Evolutionary conservation across 2,888 invertebrate genomes (phyloP).

Genomic region (Eupithecia abbreviata): DNA sequence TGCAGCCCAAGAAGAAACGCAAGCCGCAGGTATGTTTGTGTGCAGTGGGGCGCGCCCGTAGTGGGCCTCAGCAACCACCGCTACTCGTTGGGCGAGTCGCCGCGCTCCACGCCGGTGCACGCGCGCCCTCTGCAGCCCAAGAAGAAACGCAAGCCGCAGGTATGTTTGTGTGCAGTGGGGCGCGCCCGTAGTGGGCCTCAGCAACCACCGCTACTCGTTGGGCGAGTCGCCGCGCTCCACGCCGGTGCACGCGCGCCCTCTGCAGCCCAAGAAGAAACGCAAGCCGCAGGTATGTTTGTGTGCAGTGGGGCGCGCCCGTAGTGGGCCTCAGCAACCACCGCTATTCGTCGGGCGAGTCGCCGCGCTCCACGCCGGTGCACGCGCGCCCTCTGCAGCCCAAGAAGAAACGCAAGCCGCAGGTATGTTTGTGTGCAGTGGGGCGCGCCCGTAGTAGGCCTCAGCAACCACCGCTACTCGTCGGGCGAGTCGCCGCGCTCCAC

Average conservation of each 20-base stretch:
- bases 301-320: constrained; percentile 38
- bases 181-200: constrained; percentile 38
- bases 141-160: constrained; percentile 77
- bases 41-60: constrained; percentile 38
- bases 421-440: constrained; percentile 21
- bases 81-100: constrained; percentile 60
- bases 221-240: constrained; percentile 76
- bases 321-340: constrained; percentile 33
- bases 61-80: constrained; percentile 33
- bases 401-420: constrained; percentile 77
- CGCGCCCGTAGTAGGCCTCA: constrained; percentile 38
- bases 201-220: constrained; percentile 49
- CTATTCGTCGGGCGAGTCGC: constrained; percentile 60
- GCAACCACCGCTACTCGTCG: constrained; percentile 49
- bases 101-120: constrained; percentile 83
- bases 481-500: constrained; percentile 76
- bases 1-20: constrained; percentile 72
- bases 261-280: constrained; percentile 72
- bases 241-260: constrained; percentile 79
- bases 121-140: constrained; percentile 65
- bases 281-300: constrained; percentile 59
- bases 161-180: constrained; percentile 21
- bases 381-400: constrained; percentile 65
- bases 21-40: constrained; percentile 59
- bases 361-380: constrained; percentile 83